These are phyloP conservation scores for Sphenodon punctatus DNA, from an alignment of 2,797 vertebrate genomes.

Conservation along the genomic window DNA sequence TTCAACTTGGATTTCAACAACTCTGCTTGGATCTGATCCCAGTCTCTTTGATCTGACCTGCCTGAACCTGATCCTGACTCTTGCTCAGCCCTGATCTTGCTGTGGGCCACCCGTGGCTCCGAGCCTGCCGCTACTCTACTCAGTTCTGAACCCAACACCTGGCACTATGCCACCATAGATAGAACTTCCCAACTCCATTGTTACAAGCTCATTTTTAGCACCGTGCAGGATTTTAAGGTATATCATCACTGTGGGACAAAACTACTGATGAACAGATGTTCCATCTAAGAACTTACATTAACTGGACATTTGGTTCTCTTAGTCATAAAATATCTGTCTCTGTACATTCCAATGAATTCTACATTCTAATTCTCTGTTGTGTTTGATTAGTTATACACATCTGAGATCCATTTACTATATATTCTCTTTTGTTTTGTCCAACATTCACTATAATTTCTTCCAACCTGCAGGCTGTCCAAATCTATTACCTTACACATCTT, in stretches of 20 bases:
- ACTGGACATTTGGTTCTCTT: slow-evolving; percentile 8
- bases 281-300: neutral
- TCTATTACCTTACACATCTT: neutral
- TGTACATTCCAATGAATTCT: no score
- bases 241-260: slow-evolving; percentile 20
- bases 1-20: no score
- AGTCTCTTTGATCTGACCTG: no score
- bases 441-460: neutral
- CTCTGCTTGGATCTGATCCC: no score
- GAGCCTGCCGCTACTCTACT: no score
- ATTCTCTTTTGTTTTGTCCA: neutral
- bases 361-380: neutral
- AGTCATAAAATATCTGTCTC: slow-evolving; percentile 4
- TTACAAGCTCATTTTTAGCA: neutral
- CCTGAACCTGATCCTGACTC: no score
- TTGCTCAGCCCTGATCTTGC: no score
- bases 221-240: slow-evolving; percentile 13
- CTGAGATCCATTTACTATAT: neutral
- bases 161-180: neutral
- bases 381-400: neutral
- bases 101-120: no score
- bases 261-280: neutral
- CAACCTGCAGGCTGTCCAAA: neutral
- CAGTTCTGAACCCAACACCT: no score
- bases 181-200: neutral